These are phyloP conservation scores for Odocoileus virginianus DNA, from an alignment of 2,113 vertebrate species.

Conservation along the genomic window DNA sequence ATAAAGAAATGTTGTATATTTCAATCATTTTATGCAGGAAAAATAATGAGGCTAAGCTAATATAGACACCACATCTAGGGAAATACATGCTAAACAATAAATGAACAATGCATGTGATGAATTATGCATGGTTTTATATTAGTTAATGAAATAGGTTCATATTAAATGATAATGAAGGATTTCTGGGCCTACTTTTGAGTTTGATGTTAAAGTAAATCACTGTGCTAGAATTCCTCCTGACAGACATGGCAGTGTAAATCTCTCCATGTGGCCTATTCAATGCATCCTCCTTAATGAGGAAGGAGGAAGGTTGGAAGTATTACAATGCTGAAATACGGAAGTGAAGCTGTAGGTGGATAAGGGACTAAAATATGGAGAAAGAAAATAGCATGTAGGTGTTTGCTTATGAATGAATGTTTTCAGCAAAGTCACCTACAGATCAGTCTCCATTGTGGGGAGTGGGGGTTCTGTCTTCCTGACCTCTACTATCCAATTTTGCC, in stretches of 20 bases:
- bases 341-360: background rate
- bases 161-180: constrained; percentile 61
- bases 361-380: background rate
- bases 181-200: constrained; percentile 48
- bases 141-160: constrained; percentile 63
- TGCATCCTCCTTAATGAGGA: background rate
- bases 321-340: background rate
- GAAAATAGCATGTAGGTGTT: background rate
- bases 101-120: constrained; percentile 50
- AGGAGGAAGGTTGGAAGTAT: background rate
- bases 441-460: background rate
- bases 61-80: background rate
- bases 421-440: background rate
- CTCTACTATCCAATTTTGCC: background rate
- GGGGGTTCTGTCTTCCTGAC: background rate
- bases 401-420: background rate
- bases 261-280: background rate
- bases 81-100: constrained; percentile 59
- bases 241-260: background rate
- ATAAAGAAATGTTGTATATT: constrained; percentile 29
- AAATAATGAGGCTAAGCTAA: constrained; percentile 39
- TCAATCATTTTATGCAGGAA: constrained; percentile 20
- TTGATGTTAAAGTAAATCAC: constrained; percentile 46
- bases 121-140: constrained; percentile 64
- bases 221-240: background rate